Evolutionary conservation across 2,113 vertebrate genomes (phyloP).

Genomic region (Proteles cristata): DNA sequence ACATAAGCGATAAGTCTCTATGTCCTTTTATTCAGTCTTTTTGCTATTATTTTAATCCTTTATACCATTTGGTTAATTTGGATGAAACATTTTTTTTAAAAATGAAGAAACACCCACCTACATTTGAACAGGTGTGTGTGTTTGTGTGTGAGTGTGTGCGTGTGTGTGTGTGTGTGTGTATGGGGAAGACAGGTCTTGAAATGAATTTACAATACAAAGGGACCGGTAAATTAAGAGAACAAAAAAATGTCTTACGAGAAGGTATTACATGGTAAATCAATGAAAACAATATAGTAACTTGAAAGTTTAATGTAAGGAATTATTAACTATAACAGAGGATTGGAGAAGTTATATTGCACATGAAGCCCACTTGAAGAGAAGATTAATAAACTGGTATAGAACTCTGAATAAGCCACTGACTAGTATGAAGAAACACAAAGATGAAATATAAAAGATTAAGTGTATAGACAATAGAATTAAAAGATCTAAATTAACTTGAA

Average conservation of each 20-base stretch:
- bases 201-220: background rate
- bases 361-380: background rate
- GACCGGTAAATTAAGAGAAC: background rate
- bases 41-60: background rate
- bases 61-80: background rate
- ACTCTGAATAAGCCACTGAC: background rate
- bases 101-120: background rate
- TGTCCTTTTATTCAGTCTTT: background rate
- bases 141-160: no score
- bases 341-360: background rate
- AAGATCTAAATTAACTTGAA: background rate
- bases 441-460: background rate
- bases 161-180: no score
- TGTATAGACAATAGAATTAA: background rate
- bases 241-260: background rate
- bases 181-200: background rate
- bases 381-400: background rate
- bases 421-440: background rate
- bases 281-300: background rate
- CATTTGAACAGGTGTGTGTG: background rate
- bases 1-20: background rate
- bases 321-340: background rate
- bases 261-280: background rate
- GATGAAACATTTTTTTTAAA: conserved; percentile 22
- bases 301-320: background rate